Evolutionary conservation across 2,888 invertebrate genomes (phyloP).

Genomic region (Agriotes lineatus): DNA sequence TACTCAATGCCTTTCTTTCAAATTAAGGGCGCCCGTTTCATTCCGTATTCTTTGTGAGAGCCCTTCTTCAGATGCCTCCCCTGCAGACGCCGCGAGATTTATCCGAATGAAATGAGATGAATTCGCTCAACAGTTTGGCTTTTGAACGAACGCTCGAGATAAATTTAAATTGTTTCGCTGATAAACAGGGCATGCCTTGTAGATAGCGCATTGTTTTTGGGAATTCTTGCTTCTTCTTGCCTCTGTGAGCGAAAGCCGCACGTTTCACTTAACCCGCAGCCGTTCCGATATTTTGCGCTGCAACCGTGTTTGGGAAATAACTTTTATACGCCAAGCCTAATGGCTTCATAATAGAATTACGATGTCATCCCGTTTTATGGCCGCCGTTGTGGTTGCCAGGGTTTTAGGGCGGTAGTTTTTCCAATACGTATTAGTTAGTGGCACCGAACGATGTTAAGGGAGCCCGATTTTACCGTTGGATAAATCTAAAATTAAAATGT

Average conservation of each 20-base stretch:
- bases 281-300: slow-evolving; percentile 5
- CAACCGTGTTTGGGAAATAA: slow-evolving; percentile 8
- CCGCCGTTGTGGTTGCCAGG: background rate
- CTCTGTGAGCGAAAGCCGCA: slow-evolving; percentile 8
- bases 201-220: background rate
- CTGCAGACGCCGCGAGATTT: slow-evolving; percentile 1
- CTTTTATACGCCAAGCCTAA: slow-evolving; percentile 17
- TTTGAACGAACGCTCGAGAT: slow-evolving; percentile 11
- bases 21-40: slow-evolving; percentile 12
- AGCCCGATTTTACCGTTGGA: too few species aligned
- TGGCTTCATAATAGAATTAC: slow-evolving; percentile 20
- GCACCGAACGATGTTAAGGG: too few species aligned
- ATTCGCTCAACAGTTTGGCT: slow-evolving; percentile 5
- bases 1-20: slow-evolving; percentile 6
- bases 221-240: background rate
- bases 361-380: slow-evolving; percentile 5
- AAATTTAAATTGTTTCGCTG: slow-evolving; percentile 16
- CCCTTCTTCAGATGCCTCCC: background rate
- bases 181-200: slow-evolving; percentile 10
- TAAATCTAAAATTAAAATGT: too few species aligned
- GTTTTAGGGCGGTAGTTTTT: too few species aligned
- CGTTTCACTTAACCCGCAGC: slow-evolving; percentile 19
- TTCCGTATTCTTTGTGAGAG: slow-evolving; percentile 12
- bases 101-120: slow-evolving; percentile 4
- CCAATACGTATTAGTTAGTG: too few species aligned